Percentiles rank a stretch among this genome's conserved stretches.
Conservation (phyloP, 2,888 invertebrate species). For the Hesperia comma region DNA sequence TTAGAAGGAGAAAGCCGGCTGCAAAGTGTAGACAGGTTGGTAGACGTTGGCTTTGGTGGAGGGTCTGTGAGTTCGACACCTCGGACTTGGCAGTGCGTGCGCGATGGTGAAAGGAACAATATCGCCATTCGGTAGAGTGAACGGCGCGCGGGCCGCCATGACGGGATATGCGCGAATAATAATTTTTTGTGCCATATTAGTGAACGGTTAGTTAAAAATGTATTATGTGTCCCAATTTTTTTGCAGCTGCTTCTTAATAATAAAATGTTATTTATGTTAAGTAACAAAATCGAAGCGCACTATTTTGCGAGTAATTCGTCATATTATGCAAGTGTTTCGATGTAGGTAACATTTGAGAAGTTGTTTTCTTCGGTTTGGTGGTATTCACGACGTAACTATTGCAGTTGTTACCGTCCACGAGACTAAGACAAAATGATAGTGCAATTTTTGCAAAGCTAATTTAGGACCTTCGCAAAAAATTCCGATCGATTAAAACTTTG, state of each 20-base stretch:
- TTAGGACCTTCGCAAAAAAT: background rate
- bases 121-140: constrained; percentile 59
- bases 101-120: constrained; percentile 80
- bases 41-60: constrained; percentile 56
- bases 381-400: constrained; percentile 67
- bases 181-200: constrained; percentile 70
- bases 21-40: constrained; percentile 58
- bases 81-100: constrained; percentile 65
- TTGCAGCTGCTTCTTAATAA: background rate
- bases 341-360: constrained; percentile 46
- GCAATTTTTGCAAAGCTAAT: too few relatives aligned
- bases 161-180: constrained; percentile 69
- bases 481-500: background rate
- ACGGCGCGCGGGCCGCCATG: constrained; percentile 62
- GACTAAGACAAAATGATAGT: background rate
- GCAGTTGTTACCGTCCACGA: constrained; percentile 41
- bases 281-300: constrained; percentile 27
- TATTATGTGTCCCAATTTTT: constrained; percentile 37
- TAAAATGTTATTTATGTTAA: background rate
- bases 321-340: constrained; percentile 72
- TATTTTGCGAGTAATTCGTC: constrained; percentile 52
- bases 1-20: constrained; percentile 74
- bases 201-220: constrained; percentile 69
- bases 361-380: constrained; percentile 56
- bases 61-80: constrained; percentile 44